Evolutionary conservation across 2,797 vertebrate genomes (phyloP).

Genomic region (Urocyon cinereoargenteus): DNA sequence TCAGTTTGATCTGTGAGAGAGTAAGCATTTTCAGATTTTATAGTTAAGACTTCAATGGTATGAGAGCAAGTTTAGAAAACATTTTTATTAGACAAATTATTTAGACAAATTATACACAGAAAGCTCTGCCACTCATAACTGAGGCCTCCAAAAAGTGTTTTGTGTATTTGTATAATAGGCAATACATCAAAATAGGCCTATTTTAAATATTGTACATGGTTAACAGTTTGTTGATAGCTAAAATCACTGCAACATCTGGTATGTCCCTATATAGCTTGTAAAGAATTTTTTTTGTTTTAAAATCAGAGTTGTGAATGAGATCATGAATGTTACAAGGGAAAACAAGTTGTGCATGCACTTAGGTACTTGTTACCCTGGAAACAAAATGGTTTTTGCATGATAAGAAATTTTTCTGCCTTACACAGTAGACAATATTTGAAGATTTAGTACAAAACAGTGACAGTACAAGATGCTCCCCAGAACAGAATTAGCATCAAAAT

Average conservation of each 20-base stretch:
- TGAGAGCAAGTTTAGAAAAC: constrained; percentile 97
- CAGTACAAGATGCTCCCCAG: constrained; percentile 96
- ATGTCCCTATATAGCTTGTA: constrained; percentile 91
- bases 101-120: constrained; percentile 99
- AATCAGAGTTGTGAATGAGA: constrained; percentile 92
- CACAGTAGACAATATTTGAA: constrained; percentile 94
- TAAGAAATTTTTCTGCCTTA: constrained; percentile 93
- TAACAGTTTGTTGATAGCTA: constrained; percentile 92
- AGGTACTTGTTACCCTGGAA: constrained; percentile 95
- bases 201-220: constrained; percentile 99
- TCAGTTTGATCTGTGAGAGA: constrained; percentile 46
- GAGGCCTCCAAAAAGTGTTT: constrained; percentile 97
- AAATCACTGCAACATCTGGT: constrained; percentile 98
- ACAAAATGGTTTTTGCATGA: constrained; percentile 92
- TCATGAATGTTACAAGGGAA: constrained; percentile 95
- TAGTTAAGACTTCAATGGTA: constrained; percentile 82
- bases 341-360: constrained; percentile 99
- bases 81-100: constrained; percentile 99
- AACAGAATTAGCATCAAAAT: constrained; percentile 99
- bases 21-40: constrained; percentile 54
- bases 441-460: constrained; percentile 95
- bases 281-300: constrained; percentile 80
- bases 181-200: constrained; percentile 99
- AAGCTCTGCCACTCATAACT: constrained; percentile 99
- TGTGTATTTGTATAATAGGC: constrained; percentile 99